These are phyloP conservation scores for Eupithecia inturbata DNA, from an alignment of 2,888 invertebrate genomes.

Conservation along the genomic window DNA sequence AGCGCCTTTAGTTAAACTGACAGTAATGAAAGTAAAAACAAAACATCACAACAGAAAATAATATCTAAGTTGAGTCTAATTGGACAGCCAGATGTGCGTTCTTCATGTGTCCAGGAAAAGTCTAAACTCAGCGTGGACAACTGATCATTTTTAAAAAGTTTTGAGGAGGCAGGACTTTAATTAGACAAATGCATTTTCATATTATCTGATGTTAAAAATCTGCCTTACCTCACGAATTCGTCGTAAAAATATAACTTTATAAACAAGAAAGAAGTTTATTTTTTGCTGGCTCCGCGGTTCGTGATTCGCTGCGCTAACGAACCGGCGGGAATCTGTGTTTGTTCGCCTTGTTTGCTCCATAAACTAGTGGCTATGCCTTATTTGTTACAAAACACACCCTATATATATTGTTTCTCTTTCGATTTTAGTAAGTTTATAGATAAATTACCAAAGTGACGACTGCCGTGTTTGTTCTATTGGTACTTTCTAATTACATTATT, in stretches of 20 bases:
- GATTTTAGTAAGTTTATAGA: background rate
- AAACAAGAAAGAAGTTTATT: conserved; percentile 54
- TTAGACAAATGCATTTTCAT: background rate
- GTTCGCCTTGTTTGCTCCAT: conserved; percentile 56
- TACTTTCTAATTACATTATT: background rate
- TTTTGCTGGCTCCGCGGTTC: conserved; percentile 41
- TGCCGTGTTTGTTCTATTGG: background rate
- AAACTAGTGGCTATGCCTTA: conserved; percentile 31
- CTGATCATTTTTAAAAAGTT: background rate
- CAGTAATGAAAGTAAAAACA: no score
- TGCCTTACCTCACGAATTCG: conserved; percentile 15
- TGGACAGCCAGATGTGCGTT: background rate
- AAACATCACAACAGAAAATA: no score
- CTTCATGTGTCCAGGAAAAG: background rate
- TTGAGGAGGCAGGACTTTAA: background rate
- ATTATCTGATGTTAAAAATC: background rate
- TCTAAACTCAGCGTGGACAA: background rate
- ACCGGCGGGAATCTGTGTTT: conserved; percentile 58
- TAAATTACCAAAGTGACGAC: background rate
- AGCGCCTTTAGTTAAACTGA: no score
- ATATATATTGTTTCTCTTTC: background rate
- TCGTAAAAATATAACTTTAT: conserved; percentile 51
- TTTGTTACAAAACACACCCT: conserved; percentile 15
- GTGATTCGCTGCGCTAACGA: conserved; percentile 58
- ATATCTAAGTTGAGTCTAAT: background rate